Evolutionary conservation across 2,888 invertebrate species (phyloP), one percentile per base, ranked within the genome.

Genomic region (Acleris laterana): DNA sequence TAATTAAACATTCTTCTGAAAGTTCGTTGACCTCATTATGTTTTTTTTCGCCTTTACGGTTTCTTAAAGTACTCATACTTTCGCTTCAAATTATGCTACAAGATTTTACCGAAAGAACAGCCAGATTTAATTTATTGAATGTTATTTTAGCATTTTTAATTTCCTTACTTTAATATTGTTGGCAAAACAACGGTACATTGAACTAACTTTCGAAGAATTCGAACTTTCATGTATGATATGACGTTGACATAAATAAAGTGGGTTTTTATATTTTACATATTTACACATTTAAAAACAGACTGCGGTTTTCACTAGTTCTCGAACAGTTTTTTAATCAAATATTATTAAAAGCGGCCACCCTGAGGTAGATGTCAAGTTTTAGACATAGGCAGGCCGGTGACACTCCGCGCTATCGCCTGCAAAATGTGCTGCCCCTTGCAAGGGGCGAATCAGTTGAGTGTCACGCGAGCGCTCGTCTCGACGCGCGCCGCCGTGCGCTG

Each of bases 1-100:
- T 73, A 66, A 64, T 63, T 67, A 72, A 78, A 79, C 74, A 80
- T 76, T 85, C 71, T 68, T 79, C 73, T 13, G 72, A 69, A 68
- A 77, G 79, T 81, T 86, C 83, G 69, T 72, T 88, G 87, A 89
- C 90, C 88, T 88, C 86, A 64, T 80, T 88, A 70, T 51, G 71
- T 71, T 79, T 84, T 69, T 79, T 80, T 68, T 79, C 82, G 66
- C 69, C 72, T 68, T 79, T 80, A 55, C 77, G 80, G 74, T 83
- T 85, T 74, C 74, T 82, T 16, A 66, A 52, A 69, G 52, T 71
- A 28, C 56, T 56, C 65, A 65, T 73, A 74, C 72, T 38, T 60
- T 55, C 53, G 13, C 19, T 49, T 38, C 3, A 38, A 48, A 49
- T 48, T 20, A n/a, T 42, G 22, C 38, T 5, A n/a, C 7, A 44